A percentile compares a stretch with the other conserved stretches of the same genome.
phyloP scores from a whole-genome alignment of 2,797 vertebrate genomes.

The Heteromormyrus szaboi region DNA sequence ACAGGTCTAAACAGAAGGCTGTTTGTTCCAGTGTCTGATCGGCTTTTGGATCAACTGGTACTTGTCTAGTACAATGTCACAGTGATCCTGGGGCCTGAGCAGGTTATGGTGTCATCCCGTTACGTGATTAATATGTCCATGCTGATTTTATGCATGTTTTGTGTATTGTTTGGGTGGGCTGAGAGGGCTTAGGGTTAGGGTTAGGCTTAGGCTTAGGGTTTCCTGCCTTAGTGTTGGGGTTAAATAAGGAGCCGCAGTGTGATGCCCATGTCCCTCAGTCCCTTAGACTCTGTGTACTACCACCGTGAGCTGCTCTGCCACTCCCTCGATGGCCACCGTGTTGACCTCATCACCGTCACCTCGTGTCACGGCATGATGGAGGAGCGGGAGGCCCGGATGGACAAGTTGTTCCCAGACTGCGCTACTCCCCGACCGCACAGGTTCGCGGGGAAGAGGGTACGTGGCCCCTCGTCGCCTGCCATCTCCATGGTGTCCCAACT shows the following conservation, averaged over 20 bases:
- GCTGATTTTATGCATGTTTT: too few species aligned
- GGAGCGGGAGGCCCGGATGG: constrained; percentile 79
- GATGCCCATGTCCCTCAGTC: constrained; percentile 47
- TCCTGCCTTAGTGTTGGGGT: background rate
- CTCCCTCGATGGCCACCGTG: constrained; percentile 83
- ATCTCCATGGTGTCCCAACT: background rate
- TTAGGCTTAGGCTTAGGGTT: background rate
- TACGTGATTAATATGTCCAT: background rate
- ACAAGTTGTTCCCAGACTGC: constrained; percentile 82
- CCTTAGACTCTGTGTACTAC: constrained; percentile 77
- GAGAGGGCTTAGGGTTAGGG: background rate
- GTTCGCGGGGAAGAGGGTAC: constrained; percentile 83
- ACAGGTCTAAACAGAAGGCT: background rate
- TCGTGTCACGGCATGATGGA: constrained; percentile 85
- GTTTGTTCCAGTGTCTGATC: background rate
- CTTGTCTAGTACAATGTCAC: background rate
- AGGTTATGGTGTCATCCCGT: background rate
- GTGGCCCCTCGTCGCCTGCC: constrained; percentile 17
- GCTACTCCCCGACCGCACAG: constrained; percentile 72
- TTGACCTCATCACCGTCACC: constrained; percentile 89
- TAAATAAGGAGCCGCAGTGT: background rate
- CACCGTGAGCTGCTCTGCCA: constrained; percentile 89
- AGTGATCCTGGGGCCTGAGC: background rate
- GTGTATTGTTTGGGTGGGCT: too few species aligned
- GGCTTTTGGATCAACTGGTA: background rate